phyloP scores from a whole-genome alignment of 2,888 invertebrate genomes.

The Drosophila percnosoma region DNA sequence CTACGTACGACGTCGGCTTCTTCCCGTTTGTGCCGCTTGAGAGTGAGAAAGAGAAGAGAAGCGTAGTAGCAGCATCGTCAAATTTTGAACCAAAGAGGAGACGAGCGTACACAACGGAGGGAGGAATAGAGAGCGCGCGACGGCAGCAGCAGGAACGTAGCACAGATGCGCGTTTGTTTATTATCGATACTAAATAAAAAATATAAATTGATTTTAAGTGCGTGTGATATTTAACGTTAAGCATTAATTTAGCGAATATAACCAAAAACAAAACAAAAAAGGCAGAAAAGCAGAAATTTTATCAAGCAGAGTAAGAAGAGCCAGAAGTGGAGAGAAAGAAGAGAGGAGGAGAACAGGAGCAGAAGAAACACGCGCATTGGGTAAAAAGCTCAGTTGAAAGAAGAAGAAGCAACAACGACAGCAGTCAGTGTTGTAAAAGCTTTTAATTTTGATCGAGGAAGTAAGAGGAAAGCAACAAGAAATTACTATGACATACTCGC shows the following conservation, averaged over 20 bases:
- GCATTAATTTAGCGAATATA: conserved; percentile 83
- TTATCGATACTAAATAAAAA: conserved; percentile 56
- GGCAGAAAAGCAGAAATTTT: conserved; percentile 72
- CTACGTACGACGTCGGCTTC: conserved; percentile 17
- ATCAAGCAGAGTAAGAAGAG: conserved; percentile 46
- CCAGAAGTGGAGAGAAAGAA: conserved; percentile 39
- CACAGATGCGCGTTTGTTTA: conserved; percentile 49
- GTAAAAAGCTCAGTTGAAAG: conserved; percentile 34
- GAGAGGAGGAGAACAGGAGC: conserved; percentile 13
- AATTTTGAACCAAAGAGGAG: conserved; percentile 36
- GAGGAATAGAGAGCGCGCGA: conserved; percentile 20
- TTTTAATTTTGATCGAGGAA: conserved; percentile 42
- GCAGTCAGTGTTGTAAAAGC: conserved; percentile 24
- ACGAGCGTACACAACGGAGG: conserved; percentile 25
- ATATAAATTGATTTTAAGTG: conserved; percentile 83
- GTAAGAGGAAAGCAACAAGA: conserved; percentile 46
- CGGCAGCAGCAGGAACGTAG: conserved; percentile 40
- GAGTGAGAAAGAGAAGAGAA: conserved; percentile 28
- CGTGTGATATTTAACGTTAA: conserved; percentile 85
- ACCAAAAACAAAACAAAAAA: conserved; percentile 68
- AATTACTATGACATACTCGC: conserved; percentile 85
- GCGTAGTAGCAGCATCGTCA: conserved; percentile 41
- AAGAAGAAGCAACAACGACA: conserved; percentile 15
- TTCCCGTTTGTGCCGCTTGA: conserved; percentile 39
- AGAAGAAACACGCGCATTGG: conserved; percentile 35